Conservation (phyloP, 2,113 vertebrate genomes). For the Pomatorhinus ruficollis region DNA sequence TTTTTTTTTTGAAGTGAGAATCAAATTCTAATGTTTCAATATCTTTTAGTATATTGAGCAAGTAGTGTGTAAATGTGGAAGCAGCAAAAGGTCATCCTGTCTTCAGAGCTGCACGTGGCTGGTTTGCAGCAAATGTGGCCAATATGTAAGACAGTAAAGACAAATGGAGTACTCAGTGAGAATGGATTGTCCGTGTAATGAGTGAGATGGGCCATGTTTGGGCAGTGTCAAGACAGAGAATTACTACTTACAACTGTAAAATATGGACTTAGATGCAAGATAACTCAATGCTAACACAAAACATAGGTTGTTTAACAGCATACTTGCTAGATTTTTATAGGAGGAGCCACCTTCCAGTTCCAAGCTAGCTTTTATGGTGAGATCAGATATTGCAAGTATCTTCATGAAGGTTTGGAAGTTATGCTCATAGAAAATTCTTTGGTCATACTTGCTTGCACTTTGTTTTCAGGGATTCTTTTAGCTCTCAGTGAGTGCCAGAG, state of each 20-base stretch:
- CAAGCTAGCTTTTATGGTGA: neutral
- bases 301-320: neutral
- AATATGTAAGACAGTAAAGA: neutral
- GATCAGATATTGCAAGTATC: neutral
- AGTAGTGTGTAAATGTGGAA: neutral
- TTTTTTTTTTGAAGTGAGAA: neutral
- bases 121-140: neutral
- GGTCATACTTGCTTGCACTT: neutral
- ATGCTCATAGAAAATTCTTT: neutral
- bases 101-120: neutral
- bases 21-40: neutral
- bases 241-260: neutral
- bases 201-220: neutral
- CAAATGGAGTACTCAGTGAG: rapidly evolving
- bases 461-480: neutral
- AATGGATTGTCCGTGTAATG: neutral
- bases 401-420: neutral
- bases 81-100: neutral
- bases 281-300: neutral
- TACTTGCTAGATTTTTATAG: neutral
- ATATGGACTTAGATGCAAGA: neutral
- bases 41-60: neutral
- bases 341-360: neutral
- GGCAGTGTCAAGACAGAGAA: neutral
- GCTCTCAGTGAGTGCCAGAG: neutral